phyloP scores from a whole-genome alignment of 2,888 invertebrate species.

The Sarcophaga variegata region DNA sequence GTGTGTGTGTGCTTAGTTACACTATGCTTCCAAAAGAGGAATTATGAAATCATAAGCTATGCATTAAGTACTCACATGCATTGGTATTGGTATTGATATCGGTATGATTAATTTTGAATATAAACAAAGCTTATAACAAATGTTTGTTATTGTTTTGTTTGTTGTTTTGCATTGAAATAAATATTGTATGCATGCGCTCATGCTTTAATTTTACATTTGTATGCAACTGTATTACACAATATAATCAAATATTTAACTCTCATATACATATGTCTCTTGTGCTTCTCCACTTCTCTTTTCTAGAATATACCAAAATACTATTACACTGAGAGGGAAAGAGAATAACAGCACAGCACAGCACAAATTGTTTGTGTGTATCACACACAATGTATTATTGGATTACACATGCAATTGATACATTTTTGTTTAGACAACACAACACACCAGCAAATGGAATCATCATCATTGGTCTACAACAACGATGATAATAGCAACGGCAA shows the following conservation, averaged over 20 bases:
- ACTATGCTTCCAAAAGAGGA: too few relatives aligned
- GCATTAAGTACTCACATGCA: too few relatives aligned
- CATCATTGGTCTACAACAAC: constrained; percentile 2
- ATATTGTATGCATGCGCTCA: neutral
- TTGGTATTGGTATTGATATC: too few relatives aligned
- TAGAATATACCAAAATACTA: neutral
- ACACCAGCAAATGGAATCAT: neutral
- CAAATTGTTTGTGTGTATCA: constrained; percentile 37
- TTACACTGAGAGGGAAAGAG: constrained; percentile 30
- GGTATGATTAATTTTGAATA: too few relatives aligned
- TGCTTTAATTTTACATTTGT: neutral
- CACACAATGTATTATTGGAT: constrained; percentile 52
- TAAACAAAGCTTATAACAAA: too few relatives aligned
- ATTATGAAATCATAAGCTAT: too few relatives aligned
- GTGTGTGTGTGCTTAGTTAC: too few relatives aligned
- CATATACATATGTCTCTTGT: neutral
- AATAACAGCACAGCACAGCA: constrained; percentile 24
- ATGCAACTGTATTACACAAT: neutral
- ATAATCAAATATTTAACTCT: constrained; percentile 44
- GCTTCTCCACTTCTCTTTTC: neutral
- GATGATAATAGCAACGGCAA: too few relatives aligned
- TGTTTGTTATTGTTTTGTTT: too few relatives aligned
- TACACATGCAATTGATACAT: constrained; percentile 61
- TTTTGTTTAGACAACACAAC: constrained; percentile 18
- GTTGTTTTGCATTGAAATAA: neutral